Conservation (phyloP, 2,797 vertebrate genomes). For the Synanceia verrucosa region DNA sequence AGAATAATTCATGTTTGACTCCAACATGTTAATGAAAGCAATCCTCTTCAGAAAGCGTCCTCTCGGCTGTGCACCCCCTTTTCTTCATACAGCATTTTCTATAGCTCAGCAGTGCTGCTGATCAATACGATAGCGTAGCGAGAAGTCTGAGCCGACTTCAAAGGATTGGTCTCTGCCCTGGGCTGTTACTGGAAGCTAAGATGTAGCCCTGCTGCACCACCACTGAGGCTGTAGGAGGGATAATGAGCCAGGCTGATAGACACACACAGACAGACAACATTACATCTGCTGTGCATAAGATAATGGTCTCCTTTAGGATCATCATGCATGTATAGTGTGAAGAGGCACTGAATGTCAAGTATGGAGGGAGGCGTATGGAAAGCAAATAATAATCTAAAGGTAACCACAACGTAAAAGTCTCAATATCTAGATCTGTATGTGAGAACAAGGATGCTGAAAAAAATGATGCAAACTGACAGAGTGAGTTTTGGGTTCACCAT, state of each 20-base stretch:
- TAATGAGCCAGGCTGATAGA: conserved; percentile 55
- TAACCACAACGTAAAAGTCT: background rate
- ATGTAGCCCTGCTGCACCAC: conserved; percentile 46
- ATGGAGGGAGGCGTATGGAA: background rate
- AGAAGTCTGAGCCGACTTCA: conserved; percentile 70
- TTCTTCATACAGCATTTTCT: conserved; percentile 35
- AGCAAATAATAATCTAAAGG: background rate
- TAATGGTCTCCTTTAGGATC: conserved; percentile 13
- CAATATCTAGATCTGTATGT: background rate
- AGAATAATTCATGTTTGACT: conserved; percentile 33
- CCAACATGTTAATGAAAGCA: conserved; percentile 33
- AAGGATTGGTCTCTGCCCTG: conserved; percentile 53
- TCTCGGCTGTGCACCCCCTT: conserved; percentile 8
- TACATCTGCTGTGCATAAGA: background rate
- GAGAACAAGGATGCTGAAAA: conserved; percentile 6
- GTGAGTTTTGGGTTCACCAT: conserved; percentile 3
- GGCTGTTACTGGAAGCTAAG: conserved; percentile 57
- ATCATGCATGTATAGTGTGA: background rate
- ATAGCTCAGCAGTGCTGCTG: conserved; percentile 41
- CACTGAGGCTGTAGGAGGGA: conserved; percentile 31
- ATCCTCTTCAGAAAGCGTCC: conserved; percentile 30
- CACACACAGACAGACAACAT: background rate
- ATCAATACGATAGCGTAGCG: conserved; percentile 62
- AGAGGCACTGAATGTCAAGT: background rate
- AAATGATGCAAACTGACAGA: conserved; percentile 25